phyloP scores from a whole-genome alignment of 2,888 invertebrate species.

The Mythimna lalbum region DNA sequence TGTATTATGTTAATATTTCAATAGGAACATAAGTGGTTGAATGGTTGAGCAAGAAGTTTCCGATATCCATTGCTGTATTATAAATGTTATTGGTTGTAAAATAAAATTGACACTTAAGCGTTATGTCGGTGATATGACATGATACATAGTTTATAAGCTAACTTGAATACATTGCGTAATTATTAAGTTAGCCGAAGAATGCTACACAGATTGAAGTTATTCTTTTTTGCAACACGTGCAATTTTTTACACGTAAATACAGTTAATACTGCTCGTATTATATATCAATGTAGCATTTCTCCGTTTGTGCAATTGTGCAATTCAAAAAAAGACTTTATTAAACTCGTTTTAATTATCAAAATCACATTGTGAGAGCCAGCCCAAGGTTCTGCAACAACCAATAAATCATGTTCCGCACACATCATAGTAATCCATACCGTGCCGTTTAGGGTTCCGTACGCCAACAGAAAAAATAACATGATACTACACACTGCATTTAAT shows the following conservation, averaged over 20 bases:
- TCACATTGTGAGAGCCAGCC: slow-evolving; percentile 17
- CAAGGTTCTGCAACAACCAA: slow-evolving; percentile 33
- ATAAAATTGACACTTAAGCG: slow-evolving; percentile 29
- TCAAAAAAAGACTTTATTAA: slow-evolving; percentile 10
- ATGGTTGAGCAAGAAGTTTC: slow-evolving; percentile 25
- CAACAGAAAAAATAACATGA: slow-evolving; percentile 51
- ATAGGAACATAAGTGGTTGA: slow-evolving; percentile 26
- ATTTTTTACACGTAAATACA: background rate
- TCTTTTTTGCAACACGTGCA: background rate
- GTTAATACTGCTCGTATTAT: background rate
- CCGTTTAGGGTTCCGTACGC: slow-evolving; percentile 51
- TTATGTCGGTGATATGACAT: slow-evolving; percentile 5
- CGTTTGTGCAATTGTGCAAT: background rate
- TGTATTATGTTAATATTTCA: slow-evolving; percentile 45
- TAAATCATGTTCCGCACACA: slow-evolving; percentile 56
- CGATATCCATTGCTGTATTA: slow-evolving; percentile 13
- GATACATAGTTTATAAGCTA: background rate
- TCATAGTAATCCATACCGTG: slow-evolving; percentile 59
- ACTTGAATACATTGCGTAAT: background rate
- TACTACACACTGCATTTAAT: slow-evolving; percentile 47
- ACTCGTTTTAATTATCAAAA: slow-evolving; percentile 17
- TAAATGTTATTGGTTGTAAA: slow-evolving; percentile 27
- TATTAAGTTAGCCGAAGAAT: background rate
- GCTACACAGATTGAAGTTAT: background rate
- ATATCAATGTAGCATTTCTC: background rate